Conservation (phyloP, 2,797 vertebrate species). For the Sebastes jordani region DNA sequence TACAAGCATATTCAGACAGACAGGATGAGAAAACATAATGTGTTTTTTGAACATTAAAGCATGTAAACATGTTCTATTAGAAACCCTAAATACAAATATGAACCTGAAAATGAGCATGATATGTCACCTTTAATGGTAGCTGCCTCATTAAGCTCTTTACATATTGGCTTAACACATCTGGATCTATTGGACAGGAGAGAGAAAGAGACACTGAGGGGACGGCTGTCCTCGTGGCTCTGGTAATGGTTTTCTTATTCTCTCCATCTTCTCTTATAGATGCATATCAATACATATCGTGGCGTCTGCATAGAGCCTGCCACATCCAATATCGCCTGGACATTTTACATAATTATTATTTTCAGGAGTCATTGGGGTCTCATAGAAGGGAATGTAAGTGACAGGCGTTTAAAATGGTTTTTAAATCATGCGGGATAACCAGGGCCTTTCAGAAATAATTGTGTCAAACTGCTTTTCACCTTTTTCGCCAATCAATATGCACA, state of each 20-base stretch:
- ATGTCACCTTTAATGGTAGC: constrained; percentile 5
- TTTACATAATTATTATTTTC: constrained; percentile 88
- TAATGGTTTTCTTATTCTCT: constrained; percentile 68
- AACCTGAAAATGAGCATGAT: neutral
- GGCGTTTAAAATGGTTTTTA: constrained; percentile 86
- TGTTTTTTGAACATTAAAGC: neutral
- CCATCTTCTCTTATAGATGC: constrained; percentile 73
- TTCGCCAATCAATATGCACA: constrained; percentile 86
- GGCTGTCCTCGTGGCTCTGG: constrained; percentile 47
- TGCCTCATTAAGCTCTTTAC: constrained; percentile 3
- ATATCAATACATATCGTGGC: constrained; percentile 74
- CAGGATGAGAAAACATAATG: no score
- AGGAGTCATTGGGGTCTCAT: constrained; percentile 80
- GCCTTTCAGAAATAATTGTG: constrained; percentile 87
- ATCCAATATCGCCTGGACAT: constrained; percentile 80
- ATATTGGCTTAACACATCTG: constrained; percentile 4
- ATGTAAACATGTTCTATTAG: neutral
- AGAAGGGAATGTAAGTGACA: constrained; percentile 84
- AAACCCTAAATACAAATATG: neutral
- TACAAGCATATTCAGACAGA: no score
- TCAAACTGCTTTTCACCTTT: constrained; percentile 87
- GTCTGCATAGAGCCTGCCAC: constrained; percentile 71
- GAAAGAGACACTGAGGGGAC: constrained; percentile 21
- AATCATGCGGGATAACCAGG: constrained; percentile 82
- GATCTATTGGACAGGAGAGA: constrained; percentile 23